Percentiles rank a stretch among this genome's conserved stretches.
Conservation (phyloP, 2,888 invertebrate genomes). For the Crocallis elinguaria region DNA sequence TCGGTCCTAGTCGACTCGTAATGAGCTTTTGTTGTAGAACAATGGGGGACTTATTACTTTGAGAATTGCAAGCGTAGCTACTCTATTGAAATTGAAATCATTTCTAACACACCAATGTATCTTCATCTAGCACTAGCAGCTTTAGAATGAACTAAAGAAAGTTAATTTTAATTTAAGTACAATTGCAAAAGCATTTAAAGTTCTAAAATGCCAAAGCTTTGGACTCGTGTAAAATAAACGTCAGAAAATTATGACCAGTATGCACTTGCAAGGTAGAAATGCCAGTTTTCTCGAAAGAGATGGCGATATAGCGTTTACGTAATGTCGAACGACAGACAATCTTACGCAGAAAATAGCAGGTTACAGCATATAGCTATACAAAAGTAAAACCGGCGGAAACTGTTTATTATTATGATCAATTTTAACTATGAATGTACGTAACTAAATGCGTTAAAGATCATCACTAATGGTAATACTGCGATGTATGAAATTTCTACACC, state of each 20-base stretch:
- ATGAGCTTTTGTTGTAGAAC: conserved; percentile 44
- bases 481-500: too few species aligned
- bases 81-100: not conserved
- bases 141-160: not conserved
- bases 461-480: too few species aligned
- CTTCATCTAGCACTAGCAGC: too few species aligned
- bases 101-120: not conserved
- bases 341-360: conserved; percentile 14
- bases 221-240: not conserved
- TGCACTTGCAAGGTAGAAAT: conserved; percentile 10
- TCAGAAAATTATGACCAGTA: not conserved
- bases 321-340: conserved; percentile 13
- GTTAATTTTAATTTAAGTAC: not conserved
- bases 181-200: not conserved
- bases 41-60: conserved; percentile 29
- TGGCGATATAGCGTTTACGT: conserved; percentile 15
- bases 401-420: too few species aligned
- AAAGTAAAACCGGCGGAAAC: not conserved
- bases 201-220: not conserved
- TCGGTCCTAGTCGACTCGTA: conserved; percentile 27
- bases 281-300: conserved; percentile 18
- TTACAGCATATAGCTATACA: conserved; percentile 7
- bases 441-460: too few species aligned
- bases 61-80: conserved; percentile 17
- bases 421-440: too few species aligned